Percentiles rank a stretch among this genome's conserved stretches.
These are phyloP conservation scores for Dreissena rostriformis DNA, from an alignment of 1,140 invertebrate species.

Conservation along the genomic window DNA sequence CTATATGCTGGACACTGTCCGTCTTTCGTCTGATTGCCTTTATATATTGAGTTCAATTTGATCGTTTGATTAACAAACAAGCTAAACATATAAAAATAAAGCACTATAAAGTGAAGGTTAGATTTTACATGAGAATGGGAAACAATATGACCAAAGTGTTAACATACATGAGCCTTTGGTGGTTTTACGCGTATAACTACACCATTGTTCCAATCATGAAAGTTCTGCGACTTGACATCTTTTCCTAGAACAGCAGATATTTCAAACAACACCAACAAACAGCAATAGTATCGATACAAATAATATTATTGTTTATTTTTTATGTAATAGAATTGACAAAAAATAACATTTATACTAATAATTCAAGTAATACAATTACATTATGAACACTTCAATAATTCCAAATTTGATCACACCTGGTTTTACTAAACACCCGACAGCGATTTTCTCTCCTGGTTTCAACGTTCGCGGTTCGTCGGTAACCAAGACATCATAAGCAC, in stretches of 20 bases:
- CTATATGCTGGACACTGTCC: too few species aligned
- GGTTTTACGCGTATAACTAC: neutral
- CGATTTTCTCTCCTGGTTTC: constrained; percentile 1
- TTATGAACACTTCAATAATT: neutral
- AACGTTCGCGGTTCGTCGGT: constrained; percentile 13
- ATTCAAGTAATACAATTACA: neutral
- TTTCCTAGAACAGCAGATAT: neutral
- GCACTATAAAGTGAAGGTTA: too few species aligned
- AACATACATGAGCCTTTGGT: neutral
- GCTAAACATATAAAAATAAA: too few species aligned
- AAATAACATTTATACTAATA: neutral
- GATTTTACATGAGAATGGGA: too few species aligned
- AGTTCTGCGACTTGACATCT: neutral
- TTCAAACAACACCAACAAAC: neutral
- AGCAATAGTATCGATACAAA: neutral
- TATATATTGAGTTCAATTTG: too few species aligned
- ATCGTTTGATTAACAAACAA: too few species aligned
- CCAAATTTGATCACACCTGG: neutral
- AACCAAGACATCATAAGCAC: neutral
- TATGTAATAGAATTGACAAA: neutral
- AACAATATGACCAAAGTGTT: neutral
- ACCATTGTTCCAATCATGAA: neutral
- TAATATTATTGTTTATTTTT: neutral
- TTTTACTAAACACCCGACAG: constrained; percentile 22
- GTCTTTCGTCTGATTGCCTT: too few species aligned